Evolutionary conservation across 2,113 vertebrate species (phyloP), one percentile per base, ranked within the genome.

Genomic region (Lipophrys pholis): DNA sequence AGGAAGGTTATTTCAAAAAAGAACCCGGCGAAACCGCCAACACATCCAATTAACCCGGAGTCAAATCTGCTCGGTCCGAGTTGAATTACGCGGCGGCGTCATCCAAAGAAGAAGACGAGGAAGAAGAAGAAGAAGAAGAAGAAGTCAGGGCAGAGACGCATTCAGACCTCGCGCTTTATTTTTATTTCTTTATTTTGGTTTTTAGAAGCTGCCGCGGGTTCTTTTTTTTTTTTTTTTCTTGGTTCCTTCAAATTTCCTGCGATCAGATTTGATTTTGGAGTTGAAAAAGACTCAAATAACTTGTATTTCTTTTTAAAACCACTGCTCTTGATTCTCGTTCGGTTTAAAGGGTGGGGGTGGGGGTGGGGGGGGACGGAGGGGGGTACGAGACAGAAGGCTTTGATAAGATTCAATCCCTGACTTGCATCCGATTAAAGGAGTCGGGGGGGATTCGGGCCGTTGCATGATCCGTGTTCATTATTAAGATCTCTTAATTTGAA

Each of bases 11-110:
- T 76, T 78, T 76, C n/a, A 42, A 43, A 38, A 52, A 14, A 46
- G 73, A 76, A 43, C 45, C 35, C 35, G 68, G 63, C 38, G n/a
- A 6, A 62, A 48, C 36, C 39, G 42, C 55, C 46, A 54, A 70
- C 39, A 10, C n/a, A 43, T 73, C 69, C 74, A 83, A 79, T 88
- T 86, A 83, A 82, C 83, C 88, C 41, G 68, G 17, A 4, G 83
- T 40, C 66, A 66, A 35, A 41, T 57, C 59, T 46, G 40, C 86
- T 84, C 73, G 59, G 1, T 51, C 45, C 41, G 15, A 49, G 55
- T 9, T 11, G 48, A 76, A 69, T 52, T 59, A 53, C 12, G 21
- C 42, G 6, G 21, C 11, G 6, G 55, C 5, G 54, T 73, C 60
- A 66, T 62, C n/a, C n/a, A n/a, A n/a, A n/a, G n/a, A n/a, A n/a